Evolutionary conservation across 2,797 vertebrate genomes (phyloP).

Genomic region (Rallus crepitans): DNA sequence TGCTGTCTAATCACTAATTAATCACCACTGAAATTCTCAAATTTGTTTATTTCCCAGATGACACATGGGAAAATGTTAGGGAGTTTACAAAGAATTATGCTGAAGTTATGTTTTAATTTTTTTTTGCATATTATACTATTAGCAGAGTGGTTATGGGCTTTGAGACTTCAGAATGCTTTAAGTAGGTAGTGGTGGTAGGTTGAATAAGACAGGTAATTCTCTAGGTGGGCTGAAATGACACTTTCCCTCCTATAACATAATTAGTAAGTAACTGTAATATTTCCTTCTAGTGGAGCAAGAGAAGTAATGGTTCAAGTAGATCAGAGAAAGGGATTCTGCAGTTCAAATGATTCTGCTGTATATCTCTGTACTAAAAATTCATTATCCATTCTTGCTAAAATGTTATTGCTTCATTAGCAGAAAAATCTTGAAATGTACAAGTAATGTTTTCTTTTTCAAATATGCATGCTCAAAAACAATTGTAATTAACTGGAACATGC

Average conservation of each 20-base stretch:
- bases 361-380: neutral
- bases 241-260: neutral
- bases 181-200: neutral
- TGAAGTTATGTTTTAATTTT: neutral
- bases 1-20: neutral
- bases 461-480: constrained; percentile 25
- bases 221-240: neutral
- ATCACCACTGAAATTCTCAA: neutral
- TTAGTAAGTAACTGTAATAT: neutral
- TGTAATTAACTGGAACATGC: constrained; percentile 45
- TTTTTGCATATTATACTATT: neutral
- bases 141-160: neutral
- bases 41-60: neutral
- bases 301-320: neutral
- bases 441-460: constrained; percentile 32
- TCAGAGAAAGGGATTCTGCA: constrained; percentile 34
- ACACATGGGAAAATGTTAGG: neutral
- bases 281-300: neutral
- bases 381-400: constrained; percentile 15
- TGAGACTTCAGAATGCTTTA: neutral
- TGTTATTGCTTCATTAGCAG: constrained; percentile 26
- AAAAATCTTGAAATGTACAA: constrained; percentile 5
- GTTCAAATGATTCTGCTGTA: neutral
- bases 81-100: neutral
- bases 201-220: neutral